Evolutionary conservation across 2,113 vertebrate species (phyloP).

Genomic region (Channa maculata): DNA sequence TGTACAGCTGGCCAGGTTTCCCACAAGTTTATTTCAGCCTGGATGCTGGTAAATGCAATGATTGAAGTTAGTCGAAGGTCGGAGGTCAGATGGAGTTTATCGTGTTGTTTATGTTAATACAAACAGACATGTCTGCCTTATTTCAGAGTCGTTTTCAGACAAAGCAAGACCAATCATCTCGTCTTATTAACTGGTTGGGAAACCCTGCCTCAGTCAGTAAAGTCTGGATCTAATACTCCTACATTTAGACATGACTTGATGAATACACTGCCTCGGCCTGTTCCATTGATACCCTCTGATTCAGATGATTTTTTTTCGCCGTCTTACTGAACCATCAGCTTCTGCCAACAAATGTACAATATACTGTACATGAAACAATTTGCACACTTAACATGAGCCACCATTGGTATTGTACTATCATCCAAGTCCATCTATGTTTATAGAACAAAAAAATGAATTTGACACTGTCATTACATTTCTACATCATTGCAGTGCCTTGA

Average conservation of each 20-base stretch:
- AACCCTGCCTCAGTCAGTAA: slow-evolving; percentile 58
- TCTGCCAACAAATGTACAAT: slow-evolving; percentile 77
- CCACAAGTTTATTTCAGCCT: slow-evolving; percentile 49
- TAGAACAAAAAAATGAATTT: slow-evolving; percentile 31
- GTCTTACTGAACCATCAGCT: slow-evolving; percentile 66
- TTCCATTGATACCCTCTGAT: slow-evolving; percentile 46
- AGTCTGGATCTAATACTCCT: slow-evolving; percentile 45
- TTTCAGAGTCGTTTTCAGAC: slow-evolving; percentile 27
- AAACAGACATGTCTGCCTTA: slow-evolving; percentile 25
- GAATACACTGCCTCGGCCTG: slow-evolving; percentile 33
- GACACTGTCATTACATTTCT: slow-evolving; percentile 60
- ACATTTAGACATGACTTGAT: slow-evolving; percentile 52
- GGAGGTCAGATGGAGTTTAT: slow-evolving; percentile 4
- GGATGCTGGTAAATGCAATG: slow-evolving; percentile 25
- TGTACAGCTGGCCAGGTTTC: slow-evolving; percentile 51
- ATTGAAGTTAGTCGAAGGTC: not conserved
- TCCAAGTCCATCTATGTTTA: slow-evolving; percentile 85
- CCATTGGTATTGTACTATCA: slow-evolving; percentile 59
- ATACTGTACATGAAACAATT: slow-evolving; percentile 56
- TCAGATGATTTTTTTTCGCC: slow-evolving; percentile 40
- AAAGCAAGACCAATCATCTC: slow-evolving; percentile 17
- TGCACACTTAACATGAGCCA: slow-evolving; percentile 65
- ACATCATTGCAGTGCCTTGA: slow-evolving; percentile 85
- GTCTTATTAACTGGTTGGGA: slow-evolving; percentile 44
- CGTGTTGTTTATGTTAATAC: slow-evolving; percentile 14